Base-by-base conservation (phyloP, 2,113 vertebrate genomes). In the Bungarus multicinctus region DNA sequence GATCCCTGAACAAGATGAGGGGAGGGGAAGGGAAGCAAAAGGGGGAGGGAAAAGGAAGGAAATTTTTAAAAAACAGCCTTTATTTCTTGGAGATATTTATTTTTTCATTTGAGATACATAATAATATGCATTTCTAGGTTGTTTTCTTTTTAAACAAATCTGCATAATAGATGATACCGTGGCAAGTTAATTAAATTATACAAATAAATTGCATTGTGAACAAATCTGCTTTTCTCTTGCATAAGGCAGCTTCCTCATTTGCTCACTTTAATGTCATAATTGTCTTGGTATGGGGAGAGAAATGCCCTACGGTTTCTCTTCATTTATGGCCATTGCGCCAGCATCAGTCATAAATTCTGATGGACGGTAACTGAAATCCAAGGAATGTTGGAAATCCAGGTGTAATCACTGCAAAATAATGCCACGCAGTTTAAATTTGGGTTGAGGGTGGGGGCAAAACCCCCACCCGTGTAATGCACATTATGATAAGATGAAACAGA, bases 401-500 rank as follows among this genome's bases (percentile, higher is more conserved):
- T 94, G 93, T 94, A 57, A 4, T 92, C 96, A 95, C 95, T 96
- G 94, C 94, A 96, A 97, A 97, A 94, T 87, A 92, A 96, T 94
- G 94, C 95, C 95, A 94, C 95, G 92, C 95, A 96, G 74, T 97
- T 97, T 96, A 95, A 10, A 2, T 96, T 94, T 96, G 92, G 97
- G 6, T 6, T 6, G 55, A 0, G 0, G 92, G 96, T 1, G 25
- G 58, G 9, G 3, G 95, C 89, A 95, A 95, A 96, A 95, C 39
- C 2, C 69, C 85, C 30, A 52, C 23, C 92, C 87, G 8, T 94
- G 87, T 93, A 90, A 96, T 96, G 95, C 91, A 95, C 95, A 91
- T 96, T 96, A 93, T 97, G 96, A 97, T 94, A 55, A 95, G 96
- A 97, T 97, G 96, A 97, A 98, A 96, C 95, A 96, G 96, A 88